Evolutionary conservation across 2,797 vertebrate genomes (phyloP).

Genomic region (Schizothorax lantsangensis): DNA sequence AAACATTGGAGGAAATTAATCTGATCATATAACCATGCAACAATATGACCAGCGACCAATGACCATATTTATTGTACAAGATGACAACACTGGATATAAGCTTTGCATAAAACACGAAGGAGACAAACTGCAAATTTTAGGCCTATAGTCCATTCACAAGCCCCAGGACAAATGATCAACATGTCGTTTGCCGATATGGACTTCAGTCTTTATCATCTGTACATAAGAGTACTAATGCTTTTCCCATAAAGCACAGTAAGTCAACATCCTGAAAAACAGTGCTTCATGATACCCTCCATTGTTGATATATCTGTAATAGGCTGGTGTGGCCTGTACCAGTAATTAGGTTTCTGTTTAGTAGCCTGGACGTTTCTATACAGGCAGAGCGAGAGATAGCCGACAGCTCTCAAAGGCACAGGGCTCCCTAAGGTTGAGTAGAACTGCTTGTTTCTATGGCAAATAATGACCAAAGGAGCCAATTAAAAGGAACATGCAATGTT

Average conservation of each 20-base stretch:
- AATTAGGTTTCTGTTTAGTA: slow-evolving; percentile 48
- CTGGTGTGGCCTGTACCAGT: not conserved
- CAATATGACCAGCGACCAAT: not conserved
- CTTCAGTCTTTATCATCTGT: not conserved
- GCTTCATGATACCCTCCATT: not conserved
- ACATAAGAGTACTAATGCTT: not conserved
- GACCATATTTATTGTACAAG: not conserved
- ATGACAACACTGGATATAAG: not conserved
- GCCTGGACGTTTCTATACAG: slow-evolving; percentile 10
- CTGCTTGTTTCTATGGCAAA: slow-evolving; percentile 49
- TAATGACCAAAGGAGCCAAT: slow-evolving; percentile 51
- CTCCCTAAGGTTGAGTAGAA: slow-evolving; percentile 21
- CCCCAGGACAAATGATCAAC: not conserved
- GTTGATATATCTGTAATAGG: slow-evolving; percentile 5
- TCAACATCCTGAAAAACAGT: slow-evolving; percentile 12
- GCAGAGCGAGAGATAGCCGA: slow-evolving; percentile 3
- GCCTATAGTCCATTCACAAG: not conserved
- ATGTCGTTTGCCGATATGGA: not conserved
- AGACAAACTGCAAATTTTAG: not conserved
- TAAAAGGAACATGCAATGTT: slow-evolving; percentile 42
- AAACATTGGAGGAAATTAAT: slow-evolving; percentile 14
- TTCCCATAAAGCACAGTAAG: not conserved
- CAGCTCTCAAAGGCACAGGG: slow-evolving; percentile 28
- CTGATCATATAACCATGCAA: not conserved
- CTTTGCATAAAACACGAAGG: not conserved